Percentiles rank a stretch among this genome's conserved stretches.
phyloP scores from a whole-genome alignment of 2,888 invertebrate genomes.

The Nomada fabriciana region DNA sequence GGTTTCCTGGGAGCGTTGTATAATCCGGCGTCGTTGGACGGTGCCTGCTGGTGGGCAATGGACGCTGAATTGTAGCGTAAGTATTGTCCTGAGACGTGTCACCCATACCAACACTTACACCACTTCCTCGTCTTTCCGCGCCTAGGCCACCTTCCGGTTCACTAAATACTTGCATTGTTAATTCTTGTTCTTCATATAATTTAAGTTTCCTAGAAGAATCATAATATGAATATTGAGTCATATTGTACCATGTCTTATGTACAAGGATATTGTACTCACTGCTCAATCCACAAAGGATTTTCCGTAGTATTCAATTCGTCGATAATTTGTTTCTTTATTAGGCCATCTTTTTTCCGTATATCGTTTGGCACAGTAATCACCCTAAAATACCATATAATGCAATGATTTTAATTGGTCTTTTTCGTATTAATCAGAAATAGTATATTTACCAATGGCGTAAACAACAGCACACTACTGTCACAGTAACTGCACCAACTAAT shows the following conservation, averaged over 20 bases:
- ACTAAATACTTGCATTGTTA: constrained; percentile 96
- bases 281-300: constrained; percentile 97
- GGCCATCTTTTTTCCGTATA: constrained; percentile 92
- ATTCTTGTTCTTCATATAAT: constrained; percentile 95
- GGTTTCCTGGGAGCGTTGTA: constrained; percentile 86
- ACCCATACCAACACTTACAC: constrained; percentile 83
- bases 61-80: constrained; percentile 92
- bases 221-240: background rate
- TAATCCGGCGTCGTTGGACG: constrained; percentile 83
- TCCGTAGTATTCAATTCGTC: constrained; percentile 95
- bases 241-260: background rate
- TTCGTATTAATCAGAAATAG: background rate
- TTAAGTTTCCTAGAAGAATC: constrained; percentile 89
- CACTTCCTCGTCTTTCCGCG: constrained; percentile 85
- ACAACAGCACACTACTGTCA: constrained; percentile 94
- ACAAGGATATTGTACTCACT: constrained; percentile 86
- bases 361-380: constrained; percentile 93
- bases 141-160: constrained; percentile 89
- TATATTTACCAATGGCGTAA: constrained; percentile 90
- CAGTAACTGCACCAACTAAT: constrained; percentile 94
- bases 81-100: constrained; percentile 88
- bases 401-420: background rate
- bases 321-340: constrained; percentile 93
- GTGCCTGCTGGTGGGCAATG: constrained; percentile 83
- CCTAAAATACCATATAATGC: constrained; percentile 84